Conservation (phyloP, 2,888 invertebrate species). For the Drosophila birchii region DNA sequence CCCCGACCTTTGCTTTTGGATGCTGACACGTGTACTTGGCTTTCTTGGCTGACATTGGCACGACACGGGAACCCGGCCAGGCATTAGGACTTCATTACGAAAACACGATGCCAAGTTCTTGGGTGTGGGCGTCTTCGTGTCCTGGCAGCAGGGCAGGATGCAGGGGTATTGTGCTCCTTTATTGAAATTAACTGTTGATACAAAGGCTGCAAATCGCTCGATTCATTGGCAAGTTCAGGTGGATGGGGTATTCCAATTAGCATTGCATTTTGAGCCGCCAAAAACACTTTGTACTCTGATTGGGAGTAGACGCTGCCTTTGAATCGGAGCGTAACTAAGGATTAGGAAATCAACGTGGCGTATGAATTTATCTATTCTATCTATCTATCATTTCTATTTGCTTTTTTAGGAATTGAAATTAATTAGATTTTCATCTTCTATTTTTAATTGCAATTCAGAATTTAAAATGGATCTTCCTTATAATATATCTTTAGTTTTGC, state of each 20-base stretch:
- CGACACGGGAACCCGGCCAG: constrained; percentile 65
- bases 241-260: constrained; percentile 20
- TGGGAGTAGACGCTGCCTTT: constrained; percentile 2
- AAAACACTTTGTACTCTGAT: constrained; percentile 9
- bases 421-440: no score
- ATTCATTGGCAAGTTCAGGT: constrained; percentile 33
- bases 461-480: background rate
- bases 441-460: background rate
- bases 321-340: constrained; percentile 1
- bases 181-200: constrained; percentile 79
- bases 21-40: constrained; percentile 62
- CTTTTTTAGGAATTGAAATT: background rate
- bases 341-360: background rate
- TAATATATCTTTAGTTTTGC: background rate
- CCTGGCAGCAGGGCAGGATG: background rate
- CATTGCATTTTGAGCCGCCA: constrained; percentile 12
- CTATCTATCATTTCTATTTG: background rate
- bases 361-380: no score
- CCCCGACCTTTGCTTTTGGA: background rate
- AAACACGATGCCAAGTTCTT: constrained; percentile 41
- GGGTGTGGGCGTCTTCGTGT: background rate
- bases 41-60: constrained; percentile 35
- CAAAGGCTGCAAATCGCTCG: constrained; percentile 60
- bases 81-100: constrained; percentile 75
- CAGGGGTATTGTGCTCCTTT: constrained; percentile 46